Base-by-base conservation (phyloP, 2,797 vertebrate genomes). In the Anomalospiza imberbis region DNA sequence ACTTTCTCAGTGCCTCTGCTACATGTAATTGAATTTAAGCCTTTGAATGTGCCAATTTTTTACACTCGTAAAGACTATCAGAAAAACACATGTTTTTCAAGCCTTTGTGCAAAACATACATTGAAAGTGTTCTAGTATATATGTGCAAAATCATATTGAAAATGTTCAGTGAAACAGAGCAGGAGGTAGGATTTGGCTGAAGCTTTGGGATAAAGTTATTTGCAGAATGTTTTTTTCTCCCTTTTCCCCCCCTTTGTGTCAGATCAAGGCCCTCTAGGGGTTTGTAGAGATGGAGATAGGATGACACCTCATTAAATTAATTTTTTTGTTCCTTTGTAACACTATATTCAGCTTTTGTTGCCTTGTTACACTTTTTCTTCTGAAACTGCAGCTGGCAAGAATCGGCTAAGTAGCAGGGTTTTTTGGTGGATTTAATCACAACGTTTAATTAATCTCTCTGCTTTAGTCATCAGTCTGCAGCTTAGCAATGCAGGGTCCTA, bases 381-480 rank as follows among this genome's bases (percentile, higher is more conserved):
- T 76, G 68, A 66, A 80, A 58, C 17, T 81, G 54, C 45, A 83
- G 31, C 82, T 88, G 78, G 9, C 54, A 89, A 31, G 72, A 65
- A 63, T 70, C 0, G 0, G n/a, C 47, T 85, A 38, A 71, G 79
- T 91, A 78, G 82, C 62, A 53, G 24, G 13, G 3, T 4, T 53
- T 89, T 84, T 92, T 89, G 4, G 10, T 84, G 51, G 45, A 45
- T 93, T 92, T 88, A 76, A 85, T 92, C 38, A 32, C 3, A 70
- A 53, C 10, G 2, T 88, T 95, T 94, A 91, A 95, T 93, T 92
- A 83, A 94, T 92, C 79, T 91, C 32, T 22, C 34, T 1, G 7
- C 62, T 85, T 94, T 70, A 81, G 82, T 91, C 60, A 84, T 89
- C 70, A 78, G 76, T 66, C 82, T 88, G 48, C 70, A 93, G 87